Percentiles rank a stretch among this genome's conserved stretches.
phyloP scores from a whole-genome alignment of 2,113 vertebrate species.

The Alethe diademata region DNA sequence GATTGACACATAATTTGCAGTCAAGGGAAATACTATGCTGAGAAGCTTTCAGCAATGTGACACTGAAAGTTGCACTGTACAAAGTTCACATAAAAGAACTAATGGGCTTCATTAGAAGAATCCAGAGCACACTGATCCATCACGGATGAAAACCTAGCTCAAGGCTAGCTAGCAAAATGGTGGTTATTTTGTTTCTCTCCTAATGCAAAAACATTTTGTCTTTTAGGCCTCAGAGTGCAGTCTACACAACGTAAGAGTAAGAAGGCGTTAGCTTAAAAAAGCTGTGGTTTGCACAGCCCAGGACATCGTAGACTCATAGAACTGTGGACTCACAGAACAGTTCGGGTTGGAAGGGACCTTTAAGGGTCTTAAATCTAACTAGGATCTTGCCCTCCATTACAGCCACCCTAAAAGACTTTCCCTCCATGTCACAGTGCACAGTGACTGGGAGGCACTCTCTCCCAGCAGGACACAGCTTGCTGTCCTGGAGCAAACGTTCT shows the following conservation, averaged over 20 bases:
- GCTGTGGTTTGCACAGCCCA: no score
- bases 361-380: neutral
- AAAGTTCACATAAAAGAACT: constrained; percentile 34
- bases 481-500: neutral
- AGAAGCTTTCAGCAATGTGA: constrained; percentile 18
- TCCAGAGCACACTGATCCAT: neutral
- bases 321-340: neutral
- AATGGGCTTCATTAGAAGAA: constrained; percentile 37
- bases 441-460: neutral
- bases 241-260: neutral
- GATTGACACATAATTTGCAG: constrained; percentile 30
- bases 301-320: accelerated
- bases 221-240: neutral
- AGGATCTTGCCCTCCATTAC: neutral
- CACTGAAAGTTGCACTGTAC: neutral
- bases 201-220: neutral
- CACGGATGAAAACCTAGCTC: neutral
- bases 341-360: neutral
- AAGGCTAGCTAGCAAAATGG: neutral
- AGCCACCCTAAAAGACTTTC: neutral
- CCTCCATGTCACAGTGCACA: accelerated
- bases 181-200: neutral
- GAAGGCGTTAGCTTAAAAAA: neutral
- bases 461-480: neutral
- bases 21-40: constrained; percentile 13